phyloP scores from a whole-genome alignment of 2,888 invertebrate species.

The Drosophila subquinaria region DNA sequence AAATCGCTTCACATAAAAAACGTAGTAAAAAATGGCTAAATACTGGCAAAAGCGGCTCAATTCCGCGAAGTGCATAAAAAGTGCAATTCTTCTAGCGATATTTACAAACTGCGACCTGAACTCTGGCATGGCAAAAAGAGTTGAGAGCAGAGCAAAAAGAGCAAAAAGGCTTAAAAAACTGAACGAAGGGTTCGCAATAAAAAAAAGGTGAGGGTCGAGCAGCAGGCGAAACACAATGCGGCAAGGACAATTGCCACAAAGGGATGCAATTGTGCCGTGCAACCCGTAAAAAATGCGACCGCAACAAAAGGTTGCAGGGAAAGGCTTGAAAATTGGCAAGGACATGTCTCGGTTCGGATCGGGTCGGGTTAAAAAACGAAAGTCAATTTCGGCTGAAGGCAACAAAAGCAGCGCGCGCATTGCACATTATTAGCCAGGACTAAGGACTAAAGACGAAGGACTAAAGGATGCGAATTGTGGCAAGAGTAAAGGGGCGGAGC shows the following conservation, averaged over 20 bases:
- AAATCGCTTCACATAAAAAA: slow-evolving; percentile 45
- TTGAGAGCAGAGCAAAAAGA: slow-evolving; percentile 76
- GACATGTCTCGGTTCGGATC: slow-evolving; percentile 31
- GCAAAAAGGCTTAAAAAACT: slow-evolving; percentile 78
- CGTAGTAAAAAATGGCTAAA: slow-evolving; percentile 24
- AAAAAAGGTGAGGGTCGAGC: slow-evolving; percentile 26
- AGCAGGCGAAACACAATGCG: slow-evolving; percentile 30
- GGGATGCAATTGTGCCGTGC: slow-evolving; percentile 48
- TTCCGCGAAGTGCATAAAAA: slow-evolving; percentile 60
- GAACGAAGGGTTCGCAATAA: slow-evolving; percentile 21
- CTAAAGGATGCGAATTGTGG: slow-evolving; percentile 35
- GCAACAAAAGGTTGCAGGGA: slow-evolving; percentile 64
- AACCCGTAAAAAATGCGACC: slow-evolving; percentile 74
- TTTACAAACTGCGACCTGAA: slow-evolving; percentile 46
- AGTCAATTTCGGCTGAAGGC: slow-evolving; percentile 50
- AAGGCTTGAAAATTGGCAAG: slow-evolving; percentile 54
- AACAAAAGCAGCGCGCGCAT: slow-evolving; percentile 60
- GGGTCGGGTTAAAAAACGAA: slow-evolving; percentile 67
- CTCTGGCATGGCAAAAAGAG: slow-evolving; percentile 59
- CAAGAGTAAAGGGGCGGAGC: slow-evolving; percentile 27
- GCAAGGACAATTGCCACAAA: slow-evolving; percentile 63
- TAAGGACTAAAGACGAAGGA: slow-evolving; percentile 3
- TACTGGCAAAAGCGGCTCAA: slow-evolving; percentile 7
- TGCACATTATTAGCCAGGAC: slow-evolving; percentile 65
- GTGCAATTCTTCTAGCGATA: slow-evolving; percentile 29